phyloP scores from a whole-genome alignment of 2,797 vertebrate species.

The Esox lucius region DNA sequence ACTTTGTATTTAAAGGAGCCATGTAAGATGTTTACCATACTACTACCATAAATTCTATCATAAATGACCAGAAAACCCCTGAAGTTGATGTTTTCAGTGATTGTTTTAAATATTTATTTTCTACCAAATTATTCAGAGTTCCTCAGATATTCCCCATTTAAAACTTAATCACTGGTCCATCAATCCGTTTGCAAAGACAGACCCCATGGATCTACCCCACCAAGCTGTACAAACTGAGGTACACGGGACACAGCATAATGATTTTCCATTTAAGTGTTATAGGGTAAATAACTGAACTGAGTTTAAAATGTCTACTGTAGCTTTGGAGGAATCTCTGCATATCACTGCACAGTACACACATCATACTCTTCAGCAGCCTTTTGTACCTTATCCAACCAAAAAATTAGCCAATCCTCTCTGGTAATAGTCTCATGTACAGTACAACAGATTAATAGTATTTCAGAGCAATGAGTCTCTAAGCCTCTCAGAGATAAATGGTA shows the following conservation, averaged over 20 bases:
- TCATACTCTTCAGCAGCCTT: not conserved
- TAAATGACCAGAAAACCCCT: too few relatives aligned
- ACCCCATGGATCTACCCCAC: too few relatives aligned
- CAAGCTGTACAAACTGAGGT: too few relatives aligned
- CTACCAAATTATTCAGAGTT: too few relatives aligned
- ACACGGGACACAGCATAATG: not conserved
- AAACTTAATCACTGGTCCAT: too few relatives aligned
- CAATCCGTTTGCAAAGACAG: too few relatives aligned
- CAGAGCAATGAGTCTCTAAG: not conserved
- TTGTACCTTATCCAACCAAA: not conserved
- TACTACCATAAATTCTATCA: too few relatives aligned
- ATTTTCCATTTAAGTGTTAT: not conserved
- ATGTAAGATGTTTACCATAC: too few relatives aligned
- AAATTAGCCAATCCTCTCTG: not conserved
- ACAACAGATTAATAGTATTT: not conserved
- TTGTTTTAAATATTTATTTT: too few relatives aligned
- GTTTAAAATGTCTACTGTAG: not conserved
- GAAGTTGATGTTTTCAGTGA: too few relatives aligned
- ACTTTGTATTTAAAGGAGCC: too few relatives aligned
- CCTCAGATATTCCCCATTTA: too few relatives aligned
- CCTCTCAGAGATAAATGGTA: not conserved
- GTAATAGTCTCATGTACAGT: not conserved
- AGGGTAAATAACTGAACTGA: not conserved
- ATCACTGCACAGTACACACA: not conserved
- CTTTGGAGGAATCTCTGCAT: not conserved